Evolutionary conservation across 2,888 invertebrate genomes (phyloP).

Genomic region (Lymantria dispar): DNA sequence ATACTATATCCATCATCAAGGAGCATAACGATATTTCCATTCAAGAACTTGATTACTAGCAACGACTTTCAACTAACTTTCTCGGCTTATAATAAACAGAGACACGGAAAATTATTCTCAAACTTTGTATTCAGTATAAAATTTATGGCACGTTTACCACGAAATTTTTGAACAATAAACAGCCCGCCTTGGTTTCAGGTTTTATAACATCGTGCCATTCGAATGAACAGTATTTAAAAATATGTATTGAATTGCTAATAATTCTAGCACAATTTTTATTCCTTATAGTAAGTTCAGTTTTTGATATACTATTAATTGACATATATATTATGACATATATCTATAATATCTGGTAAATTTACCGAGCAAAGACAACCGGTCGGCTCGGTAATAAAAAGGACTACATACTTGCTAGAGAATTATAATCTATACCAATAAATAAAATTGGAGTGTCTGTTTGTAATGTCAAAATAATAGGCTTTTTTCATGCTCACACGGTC

Average conservation of each 20-base stretch:
- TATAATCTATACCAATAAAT: no score
- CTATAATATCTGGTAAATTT: no score
- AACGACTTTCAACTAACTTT: conserved; percentile 67
- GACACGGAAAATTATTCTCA: conserved; percentile 79
- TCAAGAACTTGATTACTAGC: conserved; percentile 64
- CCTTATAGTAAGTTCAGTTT: no score
- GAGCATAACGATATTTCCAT: conserved; percentile 56
- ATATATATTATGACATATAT: no score
- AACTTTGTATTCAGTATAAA: conserved; percentile 72
- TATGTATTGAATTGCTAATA: conserved; percentile 29
- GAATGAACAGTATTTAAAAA: conserved; percentile 47
- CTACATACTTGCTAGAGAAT: no score
- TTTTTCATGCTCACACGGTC: no score
- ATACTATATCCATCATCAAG: conserved; percentile 30
- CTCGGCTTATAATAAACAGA: conserved; percentile 77
- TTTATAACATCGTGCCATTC: conserved; percentile 59
- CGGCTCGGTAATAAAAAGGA: no score
- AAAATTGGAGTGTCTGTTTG: no score
- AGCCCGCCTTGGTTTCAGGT: conserved; percentile 71
- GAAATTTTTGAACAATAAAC: conserved; percentile 75
- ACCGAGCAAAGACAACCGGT: no score
- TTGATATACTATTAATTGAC: no score
- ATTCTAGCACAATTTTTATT: not conserved
- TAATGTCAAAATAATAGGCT: no score
- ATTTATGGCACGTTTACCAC: conserved; percentile 78